Base-by-base conservation (phyloP, 2,113 vertebrate genomes). In the Xenopus laevis region DNA sequence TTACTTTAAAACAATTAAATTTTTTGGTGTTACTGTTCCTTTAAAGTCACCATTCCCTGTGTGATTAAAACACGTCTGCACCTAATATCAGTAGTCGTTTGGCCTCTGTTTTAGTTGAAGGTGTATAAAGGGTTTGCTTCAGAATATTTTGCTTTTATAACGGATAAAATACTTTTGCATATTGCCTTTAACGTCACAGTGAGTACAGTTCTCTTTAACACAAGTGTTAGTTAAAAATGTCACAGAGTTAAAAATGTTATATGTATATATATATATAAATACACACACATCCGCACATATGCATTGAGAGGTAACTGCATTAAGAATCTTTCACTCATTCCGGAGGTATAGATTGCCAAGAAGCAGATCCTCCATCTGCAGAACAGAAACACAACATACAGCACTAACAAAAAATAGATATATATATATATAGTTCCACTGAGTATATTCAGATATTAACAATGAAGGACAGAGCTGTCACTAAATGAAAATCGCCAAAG, bases 391-490 rank as follows among this genome's bases (percentile, higher is more conserved):
- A 61, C 53, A 27, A 11, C 57, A 69, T 45, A 69, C 47, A 44
- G 30, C 13, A 27, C 58, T 45, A 21, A 55, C 52, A 66, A 57
- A 57, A 40, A 40, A 27, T 27, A n/a, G 4, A 47, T 47, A 69
- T 23, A 70, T 44, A 59, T 71, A 76, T 68, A 78, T 67, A 74
- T 72, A 77, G 79, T 79, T 82, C 78, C 81, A 79, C 80, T 80
- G 70, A 46, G 62, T 77, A 85, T 72, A 74, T 79, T 84, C 81
- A 84, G 79, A 87, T 73, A 83, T 79, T 72, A 79, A 83, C 72
- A 75, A 86, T 82, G 82, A 78, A 81, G 63, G 71, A 80, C 74
- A 79, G 72, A 78, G 74, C 1, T 44, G 78, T 80, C 79, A 83
- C 80, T 81, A 82, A 78, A 64, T 44, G 50, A 33, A 58, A 0